Evolutionary conservation across 2,888 invertebrate genomes (phyloP).

Genomic region (Stenotaenia linearis): DNA sequence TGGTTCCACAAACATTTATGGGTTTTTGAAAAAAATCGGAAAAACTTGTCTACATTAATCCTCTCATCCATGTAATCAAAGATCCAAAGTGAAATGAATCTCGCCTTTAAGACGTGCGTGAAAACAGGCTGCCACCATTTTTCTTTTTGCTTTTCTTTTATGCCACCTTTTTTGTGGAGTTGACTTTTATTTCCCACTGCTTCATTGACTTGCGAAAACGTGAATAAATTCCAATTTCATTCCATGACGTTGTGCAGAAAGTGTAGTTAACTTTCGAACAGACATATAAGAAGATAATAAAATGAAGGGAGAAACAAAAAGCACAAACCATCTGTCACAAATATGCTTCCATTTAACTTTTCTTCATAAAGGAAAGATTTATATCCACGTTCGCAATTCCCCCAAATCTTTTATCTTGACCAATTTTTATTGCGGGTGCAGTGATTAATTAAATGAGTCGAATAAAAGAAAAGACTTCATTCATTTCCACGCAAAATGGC

Average conservation of each 20-base stretch:
- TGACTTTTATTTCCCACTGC: background rate
- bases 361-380: slow-evolving; percentile 8
- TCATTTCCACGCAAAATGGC: background rate
- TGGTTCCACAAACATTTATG: background rate
- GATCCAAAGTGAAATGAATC: background rate
- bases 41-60: slow-evolving; percentile 6
- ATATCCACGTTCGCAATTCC: background rate
- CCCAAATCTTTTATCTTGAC: background rate
- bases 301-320: background rate
- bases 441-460: slow-evolving; percentile 6
- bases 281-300: background rate
- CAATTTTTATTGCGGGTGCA: background rate
- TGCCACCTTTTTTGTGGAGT: background rate
- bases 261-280: background rate
- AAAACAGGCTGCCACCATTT: slow-evolving; percentile 7
- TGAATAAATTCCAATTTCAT: background rate
- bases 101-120: slow-evolving; percentile 5
- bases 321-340: slow-evolving; percentile 19
- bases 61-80: background rate
- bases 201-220: background rate
- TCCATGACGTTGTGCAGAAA: background rate
- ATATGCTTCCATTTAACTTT: slow-evolving; percentile 5
- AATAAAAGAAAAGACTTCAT: background rate
- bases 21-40: background rate
- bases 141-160: background rate